phyloP scores from a whole-genome alignment of 30 jellyfish, hydroid and myxozoan genomes.

The Aurelia coerulea region DNA sequence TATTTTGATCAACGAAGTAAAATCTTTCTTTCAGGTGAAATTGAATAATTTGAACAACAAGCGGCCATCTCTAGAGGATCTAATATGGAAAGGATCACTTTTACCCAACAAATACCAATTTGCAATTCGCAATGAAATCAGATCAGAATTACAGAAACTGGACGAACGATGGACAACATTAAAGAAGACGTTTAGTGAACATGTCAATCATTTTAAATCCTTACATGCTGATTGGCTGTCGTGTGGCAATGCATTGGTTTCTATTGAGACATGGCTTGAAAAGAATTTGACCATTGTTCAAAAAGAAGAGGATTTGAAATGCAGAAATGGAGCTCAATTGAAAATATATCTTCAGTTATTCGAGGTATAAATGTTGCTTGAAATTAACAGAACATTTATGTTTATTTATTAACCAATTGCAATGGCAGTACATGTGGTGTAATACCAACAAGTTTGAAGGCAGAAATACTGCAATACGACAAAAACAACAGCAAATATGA shows the following conservation, averaged over 20 bases:
- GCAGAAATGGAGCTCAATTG: conserved; percentile 41
- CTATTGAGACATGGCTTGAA: conserved; percentile 20
- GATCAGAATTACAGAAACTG: conserved; percentile 58
- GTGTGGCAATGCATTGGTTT: conserved; percentile 5
- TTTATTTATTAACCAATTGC: neutral
- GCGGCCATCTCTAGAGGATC: conserved; percentile 68
- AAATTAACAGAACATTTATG: neutral
- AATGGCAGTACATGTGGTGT: neutral
- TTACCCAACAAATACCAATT: conserved; percentile 75
- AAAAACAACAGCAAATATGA: no score
- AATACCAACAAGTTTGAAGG: no score
- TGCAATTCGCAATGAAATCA: conserved; percentile 59
- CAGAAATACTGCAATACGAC: no score
- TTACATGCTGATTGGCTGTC: conserved; percentile 49
- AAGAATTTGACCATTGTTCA: neutral
- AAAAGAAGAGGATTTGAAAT: conserved; percentile 9
- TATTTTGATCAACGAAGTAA: no score
- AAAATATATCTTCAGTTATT: conserved; percentile 8
- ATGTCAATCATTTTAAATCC: conserved; percentile 17
- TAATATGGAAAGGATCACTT: conserved; percentile 92
- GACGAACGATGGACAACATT: conserved; percentile 62
- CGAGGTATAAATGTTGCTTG: conserved; percentile 11
- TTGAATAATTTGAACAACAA: conserved; percentile 45
- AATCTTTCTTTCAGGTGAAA: conserved; percentile 28
- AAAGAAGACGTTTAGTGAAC: conserved; percentile 19